Base-by-base conservation (phyloP, 2,888 invertebrate species). In the Andrena haemorrhoa region DNA sequence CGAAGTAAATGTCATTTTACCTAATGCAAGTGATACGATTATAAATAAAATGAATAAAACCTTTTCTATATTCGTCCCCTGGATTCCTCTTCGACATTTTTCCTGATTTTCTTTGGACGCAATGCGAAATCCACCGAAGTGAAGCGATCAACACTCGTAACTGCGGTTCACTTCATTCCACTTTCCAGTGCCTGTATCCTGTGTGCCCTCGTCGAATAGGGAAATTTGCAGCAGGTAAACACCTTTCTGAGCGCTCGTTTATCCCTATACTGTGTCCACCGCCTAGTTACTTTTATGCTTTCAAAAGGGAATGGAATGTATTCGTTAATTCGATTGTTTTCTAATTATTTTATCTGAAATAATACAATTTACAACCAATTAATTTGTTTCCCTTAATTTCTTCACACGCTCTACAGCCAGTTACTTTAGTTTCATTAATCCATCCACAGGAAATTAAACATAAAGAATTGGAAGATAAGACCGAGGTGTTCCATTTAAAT, bases 11-110 rank as follows among this genome's bases (percentile, higher is more conserved):
- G 96, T 98, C 56, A 96, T 98, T 72, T 95, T 98, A 60, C 94
- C 99, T 0, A 96, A 99, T 94, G 99, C 99, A 0, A 99, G 99
- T 94, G 97, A 99, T 0, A 98, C 82, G 71, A 61, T 73, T 77
- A 79, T 71, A 82, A 79, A 82, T 84, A 88, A 89, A 89, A 82
- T 90, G 85, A 91, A 91, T 87, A 86, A 90, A 93, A 94, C 93
- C 93, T 94, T 94, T 94, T 93, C 92, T 92, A 86, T 92, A 91
- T 86, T 92, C 92, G 82, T 92, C 92, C 29, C 84, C 85, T 64
- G 89, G 82, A 83, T 89, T 91, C 85, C 90, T 90, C 87, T 90
- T 91, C 82, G 92, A 91, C 92, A 92, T 92, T 83, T 87, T 41
- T 87, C 79, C 69, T 70, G 75, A 74, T 78, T 81, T 86, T 75